Evolutionary conservation across 2,888 invertebrate genomes (phyloP).

Genomic region (Piscicola geometra): DNA sequence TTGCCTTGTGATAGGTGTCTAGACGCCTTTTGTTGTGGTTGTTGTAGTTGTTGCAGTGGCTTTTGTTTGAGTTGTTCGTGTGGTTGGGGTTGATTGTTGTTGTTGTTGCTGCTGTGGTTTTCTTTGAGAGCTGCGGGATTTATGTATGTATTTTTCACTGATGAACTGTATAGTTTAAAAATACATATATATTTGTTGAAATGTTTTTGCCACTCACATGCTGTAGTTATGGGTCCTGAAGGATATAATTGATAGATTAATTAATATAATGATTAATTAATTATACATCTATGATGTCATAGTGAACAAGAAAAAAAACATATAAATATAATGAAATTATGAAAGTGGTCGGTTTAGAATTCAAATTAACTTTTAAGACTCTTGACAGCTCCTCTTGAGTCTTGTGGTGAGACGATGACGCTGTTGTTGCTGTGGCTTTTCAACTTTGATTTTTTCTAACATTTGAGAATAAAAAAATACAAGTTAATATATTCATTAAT

Average conservation of each 20-base stretch:
- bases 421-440: background rate
- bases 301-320: background rate
- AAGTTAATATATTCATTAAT: background rate
- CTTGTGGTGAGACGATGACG: background rate
- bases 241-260: background rate
- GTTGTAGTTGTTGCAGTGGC: slow-evolving; percentile 2
- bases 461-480: background rate
- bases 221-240: background rate
- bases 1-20: too few species aligned
- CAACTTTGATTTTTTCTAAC: background rate
- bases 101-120: background rate
- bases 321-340: background rate
- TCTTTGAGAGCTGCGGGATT: background rate
- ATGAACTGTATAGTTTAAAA: background rate
- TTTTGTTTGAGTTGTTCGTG: background rate
- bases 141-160: background rate
- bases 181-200: too few species aligned
- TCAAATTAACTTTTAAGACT: background rate
- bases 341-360: background rate
- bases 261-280: background rate
- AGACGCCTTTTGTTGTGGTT: background rate
- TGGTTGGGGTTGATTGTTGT: too few species aligned
- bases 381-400: background rate
- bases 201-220: background rate
- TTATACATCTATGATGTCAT: background rate